Evolutionary conservation across 1,140 invertebrate species (phyloP).

Genomic region (Drosophila nebulosa): DNA sequence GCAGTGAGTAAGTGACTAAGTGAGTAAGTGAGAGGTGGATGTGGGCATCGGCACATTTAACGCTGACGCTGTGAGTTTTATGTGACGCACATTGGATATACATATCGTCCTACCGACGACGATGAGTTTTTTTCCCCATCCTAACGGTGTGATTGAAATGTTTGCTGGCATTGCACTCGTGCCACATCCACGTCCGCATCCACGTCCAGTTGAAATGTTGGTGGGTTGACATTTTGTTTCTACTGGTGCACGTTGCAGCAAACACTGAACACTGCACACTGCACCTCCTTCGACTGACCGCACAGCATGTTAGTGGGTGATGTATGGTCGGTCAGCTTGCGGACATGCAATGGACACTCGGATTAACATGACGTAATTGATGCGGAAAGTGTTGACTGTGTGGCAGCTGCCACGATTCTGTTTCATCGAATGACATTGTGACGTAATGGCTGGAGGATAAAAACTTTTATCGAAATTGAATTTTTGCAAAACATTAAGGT

Average conservation of each 20-base stretch:
- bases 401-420: conserved; percentile 52
- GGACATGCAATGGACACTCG: conserved; percentile 79
- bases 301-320: conserved; percentile 37
- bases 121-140: conserved; percentile 6
- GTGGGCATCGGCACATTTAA: conserved; percentile 72
- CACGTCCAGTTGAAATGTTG: conserved; percentile 53
- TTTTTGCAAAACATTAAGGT: conserved; percentile 36
- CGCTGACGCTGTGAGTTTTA: conserved; percentile 69
- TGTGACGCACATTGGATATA: conserved; percentile 59
- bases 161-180: conserved; percentile 50
- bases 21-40: conserved; percentile 40
- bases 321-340: conserved; percentile 80
- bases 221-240: conserved; percentile 54
- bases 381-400: conserved; percentile 78
- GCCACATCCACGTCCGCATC: neutral
- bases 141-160: conserved; percentile 69
- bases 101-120: conserved; percentile 16
- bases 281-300: neutral
- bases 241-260: conserved; percentile 60
- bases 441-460: neutral
- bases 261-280: neutral
- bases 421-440: neutral
- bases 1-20: conserved; percentile 33
- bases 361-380: conserved; percentile 80
- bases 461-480: conserved; percentile 61